phyloP scores from a whole-genome alignment of 2,888 invertebrate genomes.

The Tenthredo livida region DNA sequence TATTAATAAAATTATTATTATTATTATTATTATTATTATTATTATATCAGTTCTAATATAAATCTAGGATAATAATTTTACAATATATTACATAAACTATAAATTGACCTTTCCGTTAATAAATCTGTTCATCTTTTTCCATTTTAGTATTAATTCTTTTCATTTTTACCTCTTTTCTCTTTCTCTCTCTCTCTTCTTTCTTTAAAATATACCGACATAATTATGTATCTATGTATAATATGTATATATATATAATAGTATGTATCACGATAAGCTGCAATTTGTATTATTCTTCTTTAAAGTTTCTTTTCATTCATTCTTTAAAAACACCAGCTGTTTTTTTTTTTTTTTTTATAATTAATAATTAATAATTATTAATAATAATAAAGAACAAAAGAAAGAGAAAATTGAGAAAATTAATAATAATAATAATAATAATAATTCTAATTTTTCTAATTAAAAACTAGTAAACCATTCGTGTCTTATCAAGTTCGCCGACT shows the following conservation, averaged over 20 bases:
- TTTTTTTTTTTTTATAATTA: background rate
- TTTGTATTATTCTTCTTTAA: background rate
- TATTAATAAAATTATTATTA: background rate
- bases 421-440: background rate
- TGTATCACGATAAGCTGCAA: constrained; percentile 22
- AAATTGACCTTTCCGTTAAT: constrained; percentile 12
- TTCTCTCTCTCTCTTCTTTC: background rate
- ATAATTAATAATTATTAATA: background rate
- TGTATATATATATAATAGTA: background rate
- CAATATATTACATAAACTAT: constrained; percentile 47
- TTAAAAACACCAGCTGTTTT: background rate
- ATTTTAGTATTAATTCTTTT: background rate
- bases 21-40: constrained; percentile 8
- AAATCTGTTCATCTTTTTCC: background rate
- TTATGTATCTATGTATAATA: background rate
- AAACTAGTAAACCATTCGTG: background rate
- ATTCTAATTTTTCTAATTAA: too few species aligned
- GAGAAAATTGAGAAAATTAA: background rate
- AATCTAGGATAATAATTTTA: constrained; percentile 46
- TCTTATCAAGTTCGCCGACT: background rate
- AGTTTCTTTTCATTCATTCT: background rate
- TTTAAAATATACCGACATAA: constrained; percentile 5
- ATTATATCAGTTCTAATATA: constrained; percentile 43
- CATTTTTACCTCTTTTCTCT: background rate
- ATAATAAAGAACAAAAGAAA: background rate